Base-by-base conservation (phyloP, 2,888 invertebrate species). In the Brachyopa scutellaris region DNA sequence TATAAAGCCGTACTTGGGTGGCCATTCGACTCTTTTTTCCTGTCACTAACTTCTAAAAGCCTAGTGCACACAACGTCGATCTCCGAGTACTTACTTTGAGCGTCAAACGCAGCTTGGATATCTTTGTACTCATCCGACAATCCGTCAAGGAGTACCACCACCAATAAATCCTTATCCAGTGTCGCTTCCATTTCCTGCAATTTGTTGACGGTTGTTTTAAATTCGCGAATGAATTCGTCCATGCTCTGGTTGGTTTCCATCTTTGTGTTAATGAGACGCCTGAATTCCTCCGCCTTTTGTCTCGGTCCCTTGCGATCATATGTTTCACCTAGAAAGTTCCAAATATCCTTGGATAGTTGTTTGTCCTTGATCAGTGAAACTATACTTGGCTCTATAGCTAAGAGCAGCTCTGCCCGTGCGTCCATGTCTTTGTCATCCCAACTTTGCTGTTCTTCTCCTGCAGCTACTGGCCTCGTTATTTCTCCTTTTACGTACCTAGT, bases 351-450 rank as follows among this genome's bases (percentile, higher is more conserved):
- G 7, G 80, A 76, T 0, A 61, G 31, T 33, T 53, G 66, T n/a
- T 73, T 38, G 3, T 49, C 36, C 31, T 69, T 77, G 1, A 59
- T 73, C 31, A 77, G 13, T n/a, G 51, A 36, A 2, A 77, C 57
- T 0, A 62, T 51, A 9, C 6, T 40, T 15, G 76, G 42, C 38
- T 84, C 76, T 31, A 51, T 51, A 9, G 66, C 26, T 13, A 74
- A 15, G n/a, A 76, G 19, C 2, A 67, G 2, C 19, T 76, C 51
- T 4, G 33, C 59, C 2, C 40, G 40, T n/a, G 59, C 74, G 8
- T 67, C 67, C 61, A 67, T 38, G n/a, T 59, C 66, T 29, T 64
- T 70, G 1, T 78, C 77, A 6, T 67, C 47, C 62, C 70, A 80
- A 1, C 0, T 7, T 11, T 17, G 29, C 7, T 67, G 51, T 0